Evolutionary conservation across 2,888 invertebrate genomes (phyloP).

Genomic region (Syrphus vitripennis): DNA sequence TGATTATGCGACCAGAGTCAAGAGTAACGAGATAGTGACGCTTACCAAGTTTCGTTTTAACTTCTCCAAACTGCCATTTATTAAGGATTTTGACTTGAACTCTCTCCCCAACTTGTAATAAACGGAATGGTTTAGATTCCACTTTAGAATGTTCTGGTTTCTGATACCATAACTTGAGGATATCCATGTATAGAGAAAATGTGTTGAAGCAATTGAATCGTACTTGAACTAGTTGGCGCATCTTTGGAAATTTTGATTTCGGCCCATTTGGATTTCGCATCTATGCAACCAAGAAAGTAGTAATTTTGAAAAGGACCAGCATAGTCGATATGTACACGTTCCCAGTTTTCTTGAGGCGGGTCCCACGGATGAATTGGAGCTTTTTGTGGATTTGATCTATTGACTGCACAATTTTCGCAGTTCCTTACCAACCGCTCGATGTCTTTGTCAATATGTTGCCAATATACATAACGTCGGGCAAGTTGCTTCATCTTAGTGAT

Average conservation of each 20-base stretch:
- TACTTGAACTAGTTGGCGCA: not conserved
- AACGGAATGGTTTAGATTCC: not conserved
- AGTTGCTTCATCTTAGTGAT: slow-evolving; percentile 74
- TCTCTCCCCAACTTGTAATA: too few relatives aligned
- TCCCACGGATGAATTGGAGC: not conserved
- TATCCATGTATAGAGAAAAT: not conserved
- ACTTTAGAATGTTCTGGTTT: not conserved
- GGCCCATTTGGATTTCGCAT: not conserved
- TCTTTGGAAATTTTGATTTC: not conserved
- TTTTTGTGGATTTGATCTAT: not conserved
- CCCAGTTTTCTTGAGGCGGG: not conserved
- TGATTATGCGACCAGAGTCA: not conserved
- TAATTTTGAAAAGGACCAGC: not conserved
- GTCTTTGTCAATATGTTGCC: slow-evolving; percentile 74
- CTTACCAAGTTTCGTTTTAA: too few relatives aligned
- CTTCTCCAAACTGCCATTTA: too few relatives aligned
- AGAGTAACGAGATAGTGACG: too few relatives aligned
- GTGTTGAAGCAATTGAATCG: too few relatives aligned
- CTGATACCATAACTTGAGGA: not conserved
- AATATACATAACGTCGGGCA: not conserved
- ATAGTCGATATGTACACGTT: not conserved
- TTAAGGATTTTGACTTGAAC: too few relatives aligned
- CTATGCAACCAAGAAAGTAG: not conserved
- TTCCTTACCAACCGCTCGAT: slow-evolving; percentile 73
- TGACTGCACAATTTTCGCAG: slow-evolving; percentile 46